Percentiles rank a stretch among this genome's conserved stretches.
Conservation (phyloP, 2,113 vertebrate genomes). For the Upupa epops region DNA sequence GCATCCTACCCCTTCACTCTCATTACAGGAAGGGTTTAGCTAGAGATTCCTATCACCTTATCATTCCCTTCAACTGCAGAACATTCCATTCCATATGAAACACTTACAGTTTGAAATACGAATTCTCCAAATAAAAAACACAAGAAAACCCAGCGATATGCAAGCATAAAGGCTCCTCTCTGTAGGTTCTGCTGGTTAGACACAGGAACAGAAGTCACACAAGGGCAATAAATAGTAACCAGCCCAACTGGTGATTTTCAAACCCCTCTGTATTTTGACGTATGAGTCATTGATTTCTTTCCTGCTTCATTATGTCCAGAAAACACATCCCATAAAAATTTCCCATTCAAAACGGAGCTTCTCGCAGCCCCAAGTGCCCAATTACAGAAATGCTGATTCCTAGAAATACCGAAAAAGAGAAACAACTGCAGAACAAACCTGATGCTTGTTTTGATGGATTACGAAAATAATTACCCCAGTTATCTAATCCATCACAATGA, state of each 20-base stretch:
- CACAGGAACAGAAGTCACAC: not conserved
- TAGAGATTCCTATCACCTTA: not conserved
- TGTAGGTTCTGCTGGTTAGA: not conserved
- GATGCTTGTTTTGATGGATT: not conserved
- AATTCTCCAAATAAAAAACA: not conserved
- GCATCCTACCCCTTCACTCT: not conserved
- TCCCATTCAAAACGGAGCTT: not conserved
- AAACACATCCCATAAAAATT: not conserved
- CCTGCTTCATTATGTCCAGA: not conserved
- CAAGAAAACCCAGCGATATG: not conserved
- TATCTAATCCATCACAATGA: not conserved
- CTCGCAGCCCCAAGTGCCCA: not conserved
- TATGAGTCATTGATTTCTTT: not conserved
- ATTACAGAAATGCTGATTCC: not conserved
- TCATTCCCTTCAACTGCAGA: not conserved
- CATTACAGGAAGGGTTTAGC: not conserved
- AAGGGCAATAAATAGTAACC: not conserved
- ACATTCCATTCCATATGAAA: not conserved
- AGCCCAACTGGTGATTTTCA: not conserved
- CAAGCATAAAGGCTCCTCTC: not conserved
- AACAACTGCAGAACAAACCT: not conserved
- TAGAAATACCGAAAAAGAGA: slow-evolving; percentile 14
- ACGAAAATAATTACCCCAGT: not conserved
- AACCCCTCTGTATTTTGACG: not conserved
- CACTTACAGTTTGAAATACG: not conserved